A percentile compares a stretch with the other conserved stretches of the same genome.
phyloP scores from a whole-genome alignment of 2,113 vertebrate genomes.

The Morone saxatilis region DNA sequence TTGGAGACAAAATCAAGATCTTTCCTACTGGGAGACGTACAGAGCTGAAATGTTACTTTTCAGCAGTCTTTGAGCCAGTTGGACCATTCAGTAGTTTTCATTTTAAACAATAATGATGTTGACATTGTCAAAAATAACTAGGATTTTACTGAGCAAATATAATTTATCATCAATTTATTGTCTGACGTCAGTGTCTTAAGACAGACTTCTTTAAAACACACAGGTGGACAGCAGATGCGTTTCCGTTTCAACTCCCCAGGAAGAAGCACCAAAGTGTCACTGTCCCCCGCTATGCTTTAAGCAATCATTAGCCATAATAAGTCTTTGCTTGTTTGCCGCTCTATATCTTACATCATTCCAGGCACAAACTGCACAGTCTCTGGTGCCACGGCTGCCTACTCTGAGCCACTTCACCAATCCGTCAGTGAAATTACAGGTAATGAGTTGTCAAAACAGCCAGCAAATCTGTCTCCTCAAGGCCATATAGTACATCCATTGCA shows the following conservation, averaged over 20 bases:
- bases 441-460: slow-evolving; percentile 84
- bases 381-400: slow-evolving; percentile 69
- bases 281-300: slow-evolving; percentile 62
- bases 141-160: neutral
- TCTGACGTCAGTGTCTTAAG: slow-evolving; percentile 8
- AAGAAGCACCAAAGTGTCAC: slow-evolving; percentile 74
- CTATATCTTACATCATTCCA: slow-evolving; percentile 80
- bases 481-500: slow-evolving; percentile 40
- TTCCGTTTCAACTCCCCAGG: slow-evolving; percentile 30
- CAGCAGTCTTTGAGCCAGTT: neutral
- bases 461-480: slow-evolving; percentile 75
- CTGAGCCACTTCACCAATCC: slow-evolving; percentile 76
- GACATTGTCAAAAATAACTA: neutral
- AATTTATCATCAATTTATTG: slow-evolving; percentile 5
- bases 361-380: slow-evolving; percentile 67
- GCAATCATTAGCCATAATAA: slow-evolving; percentile 81
- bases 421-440: slow-evolving; percentile 88
- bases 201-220: slow-evolving; percentile 34
- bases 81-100: neutral
- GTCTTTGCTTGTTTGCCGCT: slow-evolving; percentile 72
- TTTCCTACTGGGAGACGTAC: neutral
- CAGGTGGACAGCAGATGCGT: slow-evolving; percentile 57
- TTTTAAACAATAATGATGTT: neutral
- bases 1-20: neutral
- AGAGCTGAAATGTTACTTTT: neutral